phyloP scores from a whole-genome alignment of 2,797 vertebrate genomes.

The Tamandua tetradactyla region DNA sequence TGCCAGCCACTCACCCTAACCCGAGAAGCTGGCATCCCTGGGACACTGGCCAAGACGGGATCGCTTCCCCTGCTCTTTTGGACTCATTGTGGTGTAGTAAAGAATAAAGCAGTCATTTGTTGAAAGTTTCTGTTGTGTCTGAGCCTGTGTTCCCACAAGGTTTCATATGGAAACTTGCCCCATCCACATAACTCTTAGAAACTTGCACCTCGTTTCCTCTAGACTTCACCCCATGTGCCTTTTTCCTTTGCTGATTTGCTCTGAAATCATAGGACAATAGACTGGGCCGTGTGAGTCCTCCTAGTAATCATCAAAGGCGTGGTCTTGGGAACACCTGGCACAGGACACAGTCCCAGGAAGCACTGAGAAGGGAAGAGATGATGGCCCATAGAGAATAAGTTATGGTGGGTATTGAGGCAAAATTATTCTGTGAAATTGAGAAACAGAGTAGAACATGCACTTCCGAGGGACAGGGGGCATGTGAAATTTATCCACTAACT shows the following conservation, averaged over 20 bases:
- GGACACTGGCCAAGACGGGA: too few species aligned
- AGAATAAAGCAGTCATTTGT: too few species aligned
- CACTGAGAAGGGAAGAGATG: not conserved
- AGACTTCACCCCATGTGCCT: not conserved
- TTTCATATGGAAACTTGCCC: too few species aligned
- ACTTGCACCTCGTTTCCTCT: not conserved
- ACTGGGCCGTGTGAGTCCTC: too few species aligned
- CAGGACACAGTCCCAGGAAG: not conserved
- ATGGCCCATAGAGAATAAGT: not conserved
- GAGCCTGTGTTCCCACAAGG: too few species aligned
- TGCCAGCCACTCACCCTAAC: too few species aligned
- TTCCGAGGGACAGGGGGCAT: not conserved
- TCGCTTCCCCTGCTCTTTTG: too few species aligned
- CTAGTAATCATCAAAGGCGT: too few species aligned
- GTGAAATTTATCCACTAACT: not conserved
- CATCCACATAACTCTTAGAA: not conserved
- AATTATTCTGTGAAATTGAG: not conserved
- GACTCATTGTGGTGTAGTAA: too few species aligned
- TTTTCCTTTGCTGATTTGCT: not conserved
- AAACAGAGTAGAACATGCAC: not conserved
- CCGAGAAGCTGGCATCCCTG: too few species aligned
- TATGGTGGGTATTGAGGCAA: not conserved
- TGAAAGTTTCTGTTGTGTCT: too few species aligned
- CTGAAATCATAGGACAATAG: too few species aligned
- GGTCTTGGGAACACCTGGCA: not conserved